Conservation (phyloP, 2,113 vertebrate species). For the Solea solea region DNA sequence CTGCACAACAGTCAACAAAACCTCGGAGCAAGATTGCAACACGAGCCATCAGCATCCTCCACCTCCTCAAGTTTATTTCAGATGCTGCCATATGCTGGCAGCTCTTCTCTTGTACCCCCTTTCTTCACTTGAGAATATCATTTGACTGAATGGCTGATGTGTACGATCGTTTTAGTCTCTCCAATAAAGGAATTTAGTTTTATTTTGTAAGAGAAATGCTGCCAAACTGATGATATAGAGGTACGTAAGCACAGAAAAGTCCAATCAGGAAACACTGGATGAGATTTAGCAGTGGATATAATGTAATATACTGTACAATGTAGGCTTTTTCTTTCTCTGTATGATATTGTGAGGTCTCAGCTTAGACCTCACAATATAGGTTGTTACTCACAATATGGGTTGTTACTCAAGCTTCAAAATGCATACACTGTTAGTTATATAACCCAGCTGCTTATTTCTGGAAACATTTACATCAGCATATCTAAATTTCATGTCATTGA, state of each 20-base stretch:
- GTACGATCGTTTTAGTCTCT: slow-evolving; percentile 17
- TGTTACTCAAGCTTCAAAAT: too few relatives aligned
- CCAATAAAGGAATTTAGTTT: slow-evolving; percentile 4
- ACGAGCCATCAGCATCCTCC: slow-evolving; percentile 66
- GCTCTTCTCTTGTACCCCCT: background rate
- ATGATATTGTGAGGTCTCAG: too few relatives aligned
- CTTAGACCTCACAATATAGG: too few relatives aligned
- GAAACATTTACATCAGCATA: slow-evolving; percentile 9
- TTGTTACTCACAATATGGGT: too few relatives aligned
- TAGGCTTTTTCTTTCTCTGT: too few relatives aligned
- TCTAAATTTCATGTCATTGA: slow-evolving; percentile 32
- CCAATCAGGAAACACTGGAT: too few relatives aligned
- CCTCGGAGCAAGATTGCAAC: slow-evolving; percentile 82
- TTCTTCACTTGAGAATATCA: slow-evolving; percentile 42
- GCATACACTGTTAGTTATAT: too few relatives aligned
- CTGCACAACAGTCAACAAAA: slow-evolving; percentile 88
- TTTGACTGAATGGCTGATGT: slow-evolving; percentile 45
- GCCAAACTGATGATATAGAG: background rate
- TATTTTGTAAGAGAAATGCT: background rate
- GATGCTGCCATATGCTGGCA: slow-evolving; percentile 49
- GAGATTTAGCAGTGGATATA: too few relatives aligned
- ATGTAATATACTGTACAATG: too few relatives aligned
- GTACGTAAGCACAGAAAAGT: background rate
- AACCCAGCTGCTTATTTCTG: slow-evolving; percentile 10
- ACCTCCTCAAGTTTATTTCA: slow-evolving; percentile 57